phyloP scores from a whole-genome alignment of 2,888 invertebrate genomes.

The Coecobrya sp. region DNA sequence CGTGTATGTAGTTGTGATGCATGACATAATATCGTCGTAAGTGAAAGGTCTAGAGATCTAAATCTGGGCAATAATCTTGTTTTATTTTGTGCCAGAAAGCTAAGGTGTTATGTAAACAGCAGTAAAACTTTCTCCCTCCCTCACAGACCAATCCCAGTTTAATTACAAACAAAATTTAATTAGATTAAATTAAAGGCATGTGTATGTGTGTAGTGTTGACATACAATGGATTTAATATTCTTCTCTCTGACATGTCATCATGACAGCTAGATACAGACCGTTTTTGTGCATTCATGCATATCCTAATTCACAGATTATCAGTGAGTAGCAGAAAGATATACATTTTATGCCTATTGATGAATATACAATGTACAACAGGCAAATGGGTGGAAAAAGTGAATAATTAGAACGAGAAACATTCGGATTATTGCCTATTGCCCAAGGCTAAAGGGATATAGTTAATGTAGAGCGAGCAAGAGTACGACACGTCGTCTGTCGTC shows the following conservation, averaged over 20 bases:
- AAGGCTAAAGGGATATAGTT: neutral
- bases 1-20: too few relatives aligned
- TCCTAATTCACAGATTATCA: neutral
- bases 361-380: neutral
- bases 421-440: neutral
- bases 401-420: conserved; percentile 32
- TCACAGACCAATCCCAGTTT: conserved; percentile 44
- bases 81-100: conserved; percentile 39
- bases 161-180: conserved; percentile 74
- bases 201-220: neutral
- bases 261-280: neutral
- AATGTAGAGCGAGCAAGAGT: neutral
- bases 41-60: conserved; percentile 51
- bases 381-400: conserved; percentile 2
- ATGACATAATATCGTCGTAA: neutral
- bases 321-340: neutral
- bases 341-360: neutral
- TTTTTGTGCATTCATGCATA: neutral
- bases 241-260: neutral
- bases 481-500: neutral
- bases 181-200: conserved; percentile 69
- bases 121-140: conserved; percentile 31
- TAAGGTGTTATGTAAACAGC: conserved; percentile 37
- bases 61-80: conserved; percentile 36
- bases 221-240: neutral